Base-by-base conservation (phyloP, 2,888 invertebrate genomes). In the Zygothrica quintamaculata region DNA sequence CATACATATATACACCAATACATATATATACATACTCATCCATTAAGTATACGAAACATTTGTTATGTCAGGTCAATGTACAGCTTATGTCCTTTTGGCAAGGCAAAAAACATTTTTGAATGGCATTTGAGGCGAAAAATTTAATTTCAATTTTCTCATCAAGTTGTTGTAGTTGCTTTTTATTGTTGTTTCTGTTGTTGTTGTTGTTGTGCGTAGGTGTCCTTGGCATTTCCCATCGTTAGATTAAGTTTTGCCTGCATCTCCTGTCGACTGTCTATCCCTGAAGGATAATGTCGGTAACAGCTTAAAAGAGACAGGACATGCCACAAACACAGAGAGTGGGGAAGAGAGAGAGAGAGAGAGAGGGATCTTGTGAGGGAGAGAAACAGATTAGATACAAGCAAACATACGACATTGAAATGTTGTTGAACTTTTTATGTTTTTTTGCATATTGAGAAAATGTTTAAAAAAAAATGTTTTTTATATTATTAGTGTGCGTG, bases 391-490 rank as follows among this genome's bases (percentile, higher is more conserved):
- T 67, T 56, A 65, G 77, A 4, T 8, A 31, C 9, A 65, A 42
- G 42, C 57, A 52, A n/a, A 37, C 37, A 52, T 39, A 37, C 53
- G 80, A 69, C 86, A 80, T 82, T 80, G 71, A 85, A 85, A 76
- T 82, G 86, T 82, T 82, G 80, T 85, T 80, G 86, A 80, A 80
- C 80, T 65, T 66, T 53, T 31, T n/a, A 26, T n/a, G n/a, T n/a
- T n/a, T 9, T 31, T 62, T 47, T 39, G 51, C 59, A 25, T 34
- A 61, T 43, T 12, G 40, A 29, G 53, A 51, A 55, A 56, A 68
- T 74, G 58, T 74, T 33, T 22, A 3, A 22, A 52, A 3, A 22
- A 52, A 65, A 52, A 36, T 55, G 60, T 62, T 29, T 29, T 29
- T 43, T 40, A 26, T 43, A 55, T 50, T 56, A 56, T 52, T 72